Percentiles rank a stretch among this genome's conserved stretches.
Evolutionary conservation across 2,797 vertebrate genomes (phyloP).

Genomic region (Microctenopoma lineatum): DNA sequence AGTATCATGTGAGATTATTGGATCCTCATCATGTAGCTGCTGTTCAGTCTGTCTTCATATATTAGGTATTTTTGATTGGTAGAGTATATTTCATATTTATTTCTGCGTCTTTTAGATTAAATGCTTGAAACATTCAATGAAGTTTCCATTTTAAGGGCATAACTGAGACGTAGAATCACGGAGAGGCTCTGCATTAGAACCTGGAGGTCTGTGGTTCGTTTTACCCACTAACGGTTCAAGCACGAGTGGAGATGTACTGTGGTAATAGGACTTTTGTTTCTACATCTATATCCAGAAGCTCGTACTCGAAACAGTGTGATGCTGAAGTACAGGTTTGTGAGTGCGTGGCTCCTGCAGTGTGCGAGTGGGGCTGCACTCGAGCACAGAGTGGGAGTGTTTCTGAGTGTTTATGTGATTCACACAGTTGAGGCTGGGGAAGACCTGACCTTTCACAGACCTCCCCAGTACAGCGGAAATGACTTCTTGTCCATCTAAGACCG

Average conservation of each 20-base stretch:
- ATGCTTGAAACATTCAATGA: no score
- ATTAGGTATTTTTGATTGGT: no score
- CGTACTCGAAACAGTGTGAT: not conserved
- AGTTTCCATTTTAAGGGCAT: no score
- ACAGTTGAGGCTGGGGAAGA: slow-evolving; percentile 55
- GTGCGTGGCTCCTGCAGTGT: slow-evolving; percentile 19
- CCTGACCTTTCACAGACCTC: slow-evolving; percentile 70
- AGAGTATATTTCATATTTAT: no score
- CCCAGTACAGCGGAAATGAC: slow-evolving; percentile 69
- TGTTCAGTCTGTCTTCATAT: no score
- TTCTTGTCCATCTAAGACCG: slow-evolving; percentile 43
- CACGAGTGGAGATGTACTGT: not conserved
- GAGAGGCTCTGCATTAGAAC: no score
- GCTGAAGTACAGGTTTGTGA: not conserved
- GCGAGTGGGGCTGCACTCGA: slow-evolving; percentile 11
- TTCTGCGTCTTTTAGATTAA: no score
- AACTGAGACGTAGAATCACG: no score
- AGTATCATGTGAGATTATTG: not conserved
- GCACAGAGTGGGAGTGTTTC: slow-evolving; percentile 39
- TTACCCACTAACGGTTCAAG: no score
- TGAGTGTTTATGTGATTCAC: slow-evolving; percentile 72
- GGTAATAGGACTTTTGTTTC: not conserved
- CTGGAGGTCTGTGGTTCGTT: no score
- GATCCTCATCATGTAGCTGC: no score
- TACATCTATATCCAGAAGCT: not conserved